Conservation (phyloP, 2,888 invertebrate species). For the Mellilla xanthometata region DNA sequence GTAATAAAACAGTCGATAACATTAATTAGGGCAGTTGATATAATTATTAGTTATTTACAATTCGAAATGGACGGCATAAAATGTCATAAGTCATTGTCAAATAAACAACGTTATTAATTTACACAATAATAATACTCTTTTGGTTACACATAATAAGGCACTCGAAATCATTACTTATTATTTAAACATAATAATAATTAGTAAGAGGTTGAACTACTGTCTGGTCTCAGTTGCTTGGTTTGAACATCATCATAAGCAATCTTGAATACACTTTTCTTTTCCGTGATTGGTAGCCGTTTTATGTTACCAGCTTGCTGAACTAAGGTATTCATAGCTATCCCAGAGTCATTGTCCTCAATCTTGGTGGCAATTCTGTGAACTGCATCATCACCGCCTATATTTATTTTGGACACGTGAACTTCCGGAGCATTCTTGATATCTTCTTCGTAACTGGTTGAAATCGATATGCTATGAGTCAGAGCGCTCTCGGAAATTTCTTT, state of each 20-base stretch:
- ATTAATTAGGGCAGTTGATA: too few relatives aligned
- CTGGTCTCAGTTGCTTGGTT: constrained; percentile 90
- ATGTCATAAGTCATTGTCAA: constrained; percentile 26
- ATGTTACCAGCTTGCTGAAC: constrained; percentile 80
- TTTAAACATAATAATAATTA: constrained; percentile 39
- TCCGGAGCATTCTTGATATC: constrained; percentile 61
- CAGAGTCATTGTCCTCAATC: constrained; percentile 89
- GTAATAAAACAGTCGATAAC: constrained; percentile 62
- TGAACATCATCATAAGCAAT: constrained; percentile 96
- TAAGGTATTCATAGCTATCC: constrained; percentile 87
- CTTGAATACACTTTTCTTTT: constrained; percentile 96
- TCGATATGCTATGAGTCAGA: constrained; percentile 69
- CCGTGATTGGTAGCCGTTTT: constrained; percentile 86
- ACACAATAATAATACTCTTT: constrained; percentile 44
- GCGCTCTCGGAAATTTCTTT: constrained; percentile 69
- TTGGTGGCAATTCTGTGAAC: constrained; percentile 54
- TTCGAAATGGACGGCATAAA: constrained; percentile 32
- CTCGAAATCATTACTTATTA: constrained; percentile 38
- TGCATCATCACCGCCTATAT: constrained; percentile 67
- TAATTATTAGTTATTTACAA: constrained; percentile 37
- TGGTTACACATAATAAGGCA: constrained; percentile 56
- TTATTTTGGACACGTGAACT: constrained; percentile 82
- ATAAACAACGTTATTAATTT: constrained; percentile 34
- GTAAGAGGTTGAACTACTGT: constrained; percentile 89
- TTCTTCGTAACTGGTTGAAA: constrained; percentile 70